phyloP scores from a whole-genome alignment of 2,888 invertebrate genomes.

The Seira musarum region DNA sequence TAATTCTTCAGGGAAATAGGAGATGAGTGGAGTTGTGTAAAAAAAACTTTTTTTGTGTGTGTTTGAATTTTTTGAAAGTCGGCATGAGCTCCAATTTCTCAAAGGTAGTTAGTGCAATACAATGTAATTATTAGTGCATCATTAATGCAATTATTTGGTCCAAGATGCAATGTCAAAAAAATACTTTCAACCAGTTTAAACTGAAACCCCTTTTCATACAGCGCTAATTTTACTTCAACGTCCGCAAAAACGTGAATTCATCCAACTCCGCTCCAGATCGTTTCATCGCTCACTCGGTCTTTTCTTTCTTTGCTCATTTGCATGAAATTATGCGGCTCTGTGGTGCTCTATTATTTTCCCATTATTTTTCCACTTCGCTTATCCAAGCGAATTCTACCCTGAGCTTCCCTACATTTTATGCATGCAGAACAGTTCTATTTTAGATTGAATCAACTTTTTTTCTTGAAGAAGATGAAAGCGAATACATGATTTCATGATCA shows the following conservation, averaged over 20 bases:
- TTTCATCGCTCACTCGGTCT: too few relatives aligned
- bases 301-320: neutral
- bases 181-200: too few relatives aligned
- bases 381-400: neutral
- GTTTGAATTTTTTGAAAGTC: neutral
- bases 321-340: neutral
- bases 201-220: too few relatives aligned
- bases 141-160: too few relatives aligned
- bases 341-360: conserved; percentile 9
- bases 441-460: neutral
- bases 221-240: too few relatives aligned
- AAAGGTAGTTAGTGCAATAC: neutral
- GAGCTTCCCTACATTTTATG: conserved; percentile 14
- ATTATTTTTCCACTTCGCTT: conserved; percentile 14
- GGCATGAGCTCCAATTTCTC: neutral
- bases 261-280: too few relatives aligned
- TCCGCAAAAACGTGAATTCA: too few relatives aligned
- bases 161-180: too few relatives aligned
- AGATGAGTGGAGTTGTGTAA: neutral
- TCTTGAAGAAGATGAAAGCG: neutral
- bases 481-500: neutral
- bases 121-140: neutral
- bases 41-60: too few relatives aligned
- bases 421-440: neutral
- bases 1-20: neutral